phyloP scores from a whole-genome alignment of 2,888 invertebrate genomes.

The Drosophila cognata region DNA sequence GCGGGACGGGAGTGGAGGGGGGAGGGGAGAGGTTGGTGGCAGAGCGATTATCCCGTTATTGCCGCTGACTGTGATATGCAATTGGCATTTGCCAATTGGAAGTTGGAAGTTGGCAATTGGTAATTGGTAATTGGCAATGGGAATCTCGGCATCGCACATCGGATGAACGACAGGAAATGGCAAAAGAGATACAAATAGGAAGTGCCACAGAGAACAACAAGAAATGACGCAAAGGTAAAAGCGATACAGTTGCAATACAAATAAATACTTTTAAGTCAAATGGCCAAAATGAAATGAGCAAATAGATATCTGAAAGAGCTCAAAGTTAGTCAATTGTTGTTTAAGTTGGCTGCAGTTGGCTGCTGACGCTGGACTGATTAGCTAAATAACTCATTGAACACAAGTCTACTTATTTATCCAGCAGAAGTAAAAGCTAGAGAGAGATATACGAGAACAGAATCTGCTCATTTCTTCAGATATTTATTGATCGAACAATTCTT shows the following conservation, averaged over 20 bases:
- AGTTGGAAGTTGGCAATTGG: conserved; percentile 11
- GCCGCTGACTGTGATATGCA: conserved; percentile 28
- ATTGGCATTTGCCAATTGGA: conserved; percentile 10
- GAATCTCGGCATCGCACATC: conserved; percentile 7
- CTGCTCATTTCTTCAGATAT: background rate
- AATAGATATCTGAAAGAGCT: background rate
- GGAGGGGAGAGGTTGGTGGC: background rate
- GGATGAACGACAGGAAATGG: conserved; percentile 19
- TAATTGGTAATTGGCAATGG: conserved; percentile 11
- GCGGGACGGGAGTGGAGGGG: background rate
- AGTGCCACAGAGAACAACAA: conserved; percentile 12
- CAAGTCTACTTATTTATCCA: background rate
- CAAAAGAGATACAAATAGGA: conserved; percentile 20
- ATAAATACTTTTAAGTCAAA: conserved; percentile 31
- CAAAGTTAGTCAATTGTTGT: background rate
- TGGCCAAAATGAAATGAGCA: background rate
- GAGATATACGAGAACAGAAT: background rate
- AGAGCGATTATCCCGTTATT: conserved; percentile 38
- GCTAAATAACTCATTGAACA: background rate
- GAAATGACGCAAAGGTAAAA: conserved; percentile 7
- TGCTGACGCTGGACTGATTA: too few relatives aligned
- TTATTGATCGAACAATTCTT: background rate
- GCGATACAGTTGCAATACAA: conserved; percentile 28
- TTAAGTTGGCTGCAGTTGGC: too few relatives aligned
- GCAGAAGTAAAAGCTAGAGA: background rate